These are phyloP conservation scores for Aphidius ervi DNA, from an alignment of 1,140 invertebrate genomes.

Conservation along the genomic window DNA sequence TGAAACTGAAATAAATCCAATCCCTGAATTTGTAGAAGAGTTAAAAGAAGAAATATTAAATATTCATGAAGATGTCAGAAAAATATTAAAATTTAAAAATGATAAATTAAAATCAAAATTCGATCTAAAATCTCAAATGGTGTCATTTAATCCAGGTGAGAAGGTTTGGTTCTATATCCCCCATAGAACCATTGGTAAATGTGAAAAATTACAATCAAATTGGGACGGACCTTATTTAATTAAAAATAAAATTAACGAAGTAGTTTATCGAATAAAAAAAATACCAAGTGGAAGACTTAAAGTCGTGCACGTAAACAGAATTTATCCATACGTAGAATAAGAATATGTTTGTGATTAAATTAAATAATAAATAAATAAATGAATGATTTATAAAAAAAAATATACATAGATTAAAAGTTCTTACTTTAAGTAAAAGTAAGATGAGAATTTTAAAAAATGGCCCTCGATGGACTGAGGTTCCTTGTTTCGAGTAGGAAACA, in stretches of 20 bases:
- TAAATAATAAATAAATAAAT: too few species aligned
- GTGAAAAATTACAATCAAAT: constrained; percentile 15
- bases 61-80: constrained; percentile 7
- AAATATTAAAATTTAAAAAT: constrained; percentile 8
- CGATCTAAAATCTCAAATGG: constrained; percentile 14
- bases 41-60: background rate
- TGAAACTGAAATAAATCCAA: background rate
- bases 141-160: constrained; percentile 12
- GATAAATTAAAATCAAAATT: constrained; percentile 15
- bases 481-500: too few species aligned
- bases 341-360: background rate
- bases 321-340: constrained; percentile 11
- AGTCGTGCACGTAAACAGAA: constrained; percentile 15
- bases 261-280: constrained; percentile 19
- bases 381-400: too few species aligned
- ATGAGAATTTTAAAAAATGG: too few species aligned
- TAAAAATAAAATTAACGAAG: constrained; percentile 20
- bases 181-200: constrained; percentile 17
- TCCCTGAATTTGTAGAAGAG: constrained; percentile 5
- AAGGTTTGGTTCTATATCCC: constrained; percentile 22
- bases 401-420: too few species aligned
- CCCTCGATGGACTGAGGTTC: too few species aligned
- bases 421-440: too few species aligned
- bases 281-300: constrained; percentile 18
- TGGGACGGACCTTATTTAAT: constrained; percentile 19